Base-by-base conservation (phyloP, 2,797 vertebrate species). In the Anguilla anguilla region DNA sequence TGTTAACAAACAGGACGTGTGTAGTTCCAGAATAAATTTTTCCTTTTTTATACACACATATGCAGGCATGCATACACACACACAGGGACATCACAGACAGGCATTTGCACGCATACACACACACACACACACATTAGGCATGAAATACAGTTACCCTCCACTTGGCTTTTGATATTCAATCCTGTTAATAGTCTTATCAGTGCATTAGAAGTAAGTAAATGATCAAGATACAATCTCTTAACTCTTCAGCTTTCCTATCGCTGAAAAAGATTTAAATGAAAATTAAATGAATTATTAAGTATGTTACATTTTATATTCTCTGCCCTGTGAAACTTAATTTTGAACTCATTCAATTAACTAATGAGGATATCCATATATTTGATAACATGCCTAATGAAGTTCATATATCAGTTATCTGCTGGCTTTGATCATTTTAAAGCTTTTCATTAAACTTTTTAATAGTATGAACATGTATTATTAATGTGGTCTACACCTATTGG, bases 291-390 rank as follows among this genome's bases (percentile, higher is more conserved):
- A 88, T 89, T 86, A 83, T 64, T 77, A 51, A 74, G 72, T 79
- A 57, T 7, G 61, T 85, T 55, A 87, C 49, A n/a, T 85, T 55
- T 35, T 19, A 84, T 84, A 57, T 85, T 43, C 55, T 77, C 55
- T 51, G 77, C 13, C 10, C 39, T 64, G 61, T 9, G 72, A 79
- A 88, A 89, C 86, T 91, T 88, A 89, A 89, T 94, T 93, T 91
- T 92, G 90, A 93, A 91, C 90, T 93, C 92, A 93, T 93, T 94
- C 90, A 93, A 93, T 94, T 92, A 92, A 92, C 92, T 93, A 93
- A 94, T 92, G 92, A 93, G 90, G 92, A 91, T 88, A 85, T 77
- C 88, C 88, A 53, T 83, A 57, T 55, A 61, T 83, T 3, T 51
- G 49, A 46, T n/a, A 82, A 46, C 46, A 51, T 82, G 43, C 22